Evolutionary conservation across 2,888 invertebrate genomes (phyloP).

Genomic region (Agonopterix arenella): DNA sequence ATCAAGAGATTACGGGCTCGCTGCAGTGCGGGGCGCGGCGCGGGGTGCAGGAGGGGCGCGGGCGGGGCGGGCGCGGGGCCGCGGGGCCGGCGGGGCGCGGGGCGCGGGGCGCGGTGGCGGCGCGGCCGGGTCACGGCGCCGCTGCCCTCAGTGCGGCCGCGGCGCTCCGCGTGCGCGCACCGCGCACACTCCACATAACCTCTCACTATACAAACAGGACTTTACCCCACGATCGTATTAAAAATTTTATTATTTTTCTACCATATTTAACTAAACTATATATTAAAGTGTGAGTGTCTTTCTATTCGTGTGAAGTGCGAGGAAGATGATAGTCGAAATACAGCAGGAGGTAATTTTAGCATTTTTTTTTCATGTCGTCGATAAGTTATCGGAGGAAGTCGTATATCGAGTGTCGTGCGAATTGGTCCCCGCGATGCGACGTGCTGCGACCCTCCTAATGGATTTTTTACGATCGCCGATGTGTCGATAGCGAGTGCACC

Average conservation of each 20-base stretch:
- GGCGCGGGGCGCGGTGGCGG: conserved; percentile 61
- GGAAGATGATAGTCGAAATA: conserved; percentile 70
- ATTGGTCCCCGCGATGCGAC: not conserved
- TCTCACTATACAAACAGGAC: not conserved
- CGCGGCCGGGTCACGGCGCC: conserved; percentile 64
- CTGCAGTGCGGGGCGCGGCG: conserved; percentile 55
- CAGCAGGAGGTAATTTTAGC: conserved; percentile 58
- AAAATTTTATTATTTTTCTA: not conserved
- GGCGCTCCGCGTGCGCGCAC: conserved; percentile 68
- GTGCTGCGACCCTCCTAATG: conserved; percentile 16
- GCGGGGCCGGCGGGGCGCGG: conserved; percentile 56
- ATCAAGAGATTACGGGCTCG: conserved; percentile 55
- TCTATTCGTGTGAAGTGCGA: not conserved
- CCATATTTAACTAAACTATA: conserved; percentile 1
- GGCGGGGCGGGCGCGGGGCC: conserved; percentile 9
- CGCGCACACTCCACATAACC: conserved; percentile 22
- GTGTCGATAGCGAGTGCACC: conserved; percentile 24
- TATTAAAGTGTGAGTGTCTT: not conserved
- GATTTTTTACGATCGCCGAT: conserved; percentile 26
- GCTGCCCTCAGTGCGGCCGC: conserved; percentile 61
- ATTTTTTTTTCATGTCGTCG: not conserved
- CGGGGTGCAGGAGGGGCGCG: conserved; percentile 13
- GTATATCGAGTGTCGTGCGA: conserved; percentile 17
- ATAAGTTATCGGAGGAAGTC: conserved; percentile 19
- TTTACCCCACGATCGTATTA: not conserved